A percentile compares a stretch with the other conserved stretches of the same genome.
phyloP scores from a whole-genome alignment of 2,888 invertebrate genomes.

The Monopis laevigella region DNA sequence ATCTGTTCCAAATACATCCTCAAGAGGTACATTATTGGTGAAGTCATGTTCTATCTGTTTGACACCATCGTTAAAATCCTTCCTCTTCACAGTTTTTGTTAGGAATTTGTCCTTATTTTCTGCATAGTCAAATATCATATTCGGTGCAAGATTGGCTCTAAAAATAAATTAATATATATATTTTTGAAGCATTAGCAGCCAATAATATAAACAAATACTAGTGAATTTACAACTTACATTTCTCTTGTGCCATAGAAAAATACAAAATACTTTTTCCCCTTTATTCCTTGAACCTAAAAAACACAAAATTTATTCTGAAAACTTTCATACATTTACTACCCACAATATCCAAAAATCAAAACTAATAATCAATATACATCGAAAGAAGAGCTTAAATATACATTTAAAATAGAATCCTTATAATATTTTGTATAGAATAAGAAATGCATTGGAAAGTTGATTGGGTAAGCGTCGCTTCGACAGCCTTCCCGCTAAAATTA shows the following conservation, averaged over 20 bases:
- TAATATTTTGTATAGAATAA: too few relatives aligned
- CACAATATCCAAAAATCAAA: too few relatives aligned
- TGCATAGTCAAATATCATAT: constrained; percentile 86
- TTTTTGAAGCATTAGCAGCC: not conserved
- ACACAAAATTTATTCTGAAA: too few relatives aligned
- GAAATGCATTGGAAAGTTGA: too few relatives aligned
- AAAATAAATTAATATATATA: constrained; percentile 23
- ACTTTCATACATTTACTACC: too few relatives aligned
- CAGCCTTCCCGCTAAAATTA: constrained; percentile 8
- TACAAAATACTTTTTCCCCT: constrained; percentile 83
- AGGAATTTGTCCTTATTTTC: constrained; percentile 82
- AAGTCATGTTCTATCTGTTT: constrained; percentile 87
- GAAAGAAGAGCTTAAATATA: too few relatives aligned
- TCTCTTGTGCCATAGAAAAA: constrained; percentile 96
- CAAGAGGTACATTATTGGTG: constrained; percentile 62
- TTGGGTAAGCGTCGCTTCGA: not conserved
- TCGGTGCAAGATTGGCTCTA: constrained; percentile 79
- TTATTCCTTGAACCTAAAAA: constrained; percentile 70
- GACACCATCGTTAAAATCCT: constrained; percentile 88
- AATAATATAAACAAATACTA: constrained; percentile 11
- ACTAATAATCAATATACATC: too few relatives aligned
- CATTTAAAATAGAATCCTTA: too few relatives aligned
- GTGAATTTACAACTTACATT: constrained; percentile 71
- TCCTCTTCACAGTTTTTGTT: constrained; percentile 79
- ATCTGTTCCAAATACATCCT: constrained; percentile 38